phyloP scores from a whole-genome alignment of 1,140 invertebrate genomes.

The Geopemphigus sp. region DNA sequence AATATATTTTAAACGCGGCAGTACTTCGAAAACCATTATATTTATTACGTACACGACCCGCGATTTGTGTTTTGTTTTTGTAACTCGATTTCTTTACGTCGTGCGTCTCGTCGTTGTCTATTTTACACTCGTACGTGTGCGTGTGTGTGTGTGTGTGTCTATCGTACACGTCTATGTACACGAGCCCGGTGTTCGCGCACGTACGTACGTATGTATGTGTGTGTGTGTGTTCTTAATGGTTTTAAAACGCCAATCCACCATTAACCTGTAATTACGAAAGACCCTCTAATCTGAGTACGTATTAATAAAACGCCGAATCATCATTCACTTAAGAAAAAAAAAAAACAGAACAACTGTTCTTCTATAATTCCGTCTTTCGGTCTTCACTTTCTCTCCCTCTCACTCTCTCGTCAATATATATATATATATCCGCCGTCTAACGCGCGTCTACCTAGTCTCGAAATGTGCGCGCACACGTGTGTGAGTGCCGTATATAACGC shows the following conservation, averaged over 20 bases:
- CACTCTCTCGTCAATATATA: not conserved
- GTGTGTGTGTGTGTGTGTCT: slow-evolving; percentile 6
- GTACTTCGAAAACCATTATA: slow-evolving; percentile 27
- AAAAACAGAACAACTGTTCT: slow-evolving; percentile 12
- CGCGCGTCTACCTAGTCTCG: not conserved
- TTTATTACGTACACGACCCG: not conserved
- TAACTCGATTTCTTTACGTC: slow-evolving; percentile 16
- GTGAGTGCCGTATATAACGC: not conserved
- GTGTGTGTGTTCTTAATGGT: slow-evolving; percentile 35
- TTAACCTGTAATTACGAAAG: slow-evolving; percentile 43
- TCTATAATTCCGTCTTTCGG: not conserved
- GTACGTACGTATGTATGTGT: not conserved
- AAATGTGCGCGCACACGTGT: too few relatives aligned
- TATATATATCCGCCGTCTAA: not conserved
- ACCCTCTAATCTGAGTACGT: slow-evolving; percentile 40
- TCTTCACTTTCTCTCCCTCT: too few relatives aligned
- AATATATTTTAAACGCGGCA: not conserved
- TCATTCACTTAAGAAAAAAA: slow-evolving; percentile 31
- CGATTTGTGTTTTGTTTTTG: slow-evolving; percentile 41
- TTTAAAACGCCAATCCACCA: slow-evolving; percentile 43
- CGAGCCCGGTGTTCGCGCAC: not conserved
- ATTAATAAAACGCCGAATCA: slow-evolving; percentile 39
- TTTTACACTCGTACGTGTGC: not conserved
- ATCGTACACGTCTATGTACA: slow-evolving; percentile 2
- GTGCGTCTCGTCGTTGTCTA: slow-evolving; percentile 11